These are phyloP conservation scores for Chlorodrepanis virens DNA, from an alignment of 2,113 vertebrate genomes.

Conservation along the genomic window DNA sequence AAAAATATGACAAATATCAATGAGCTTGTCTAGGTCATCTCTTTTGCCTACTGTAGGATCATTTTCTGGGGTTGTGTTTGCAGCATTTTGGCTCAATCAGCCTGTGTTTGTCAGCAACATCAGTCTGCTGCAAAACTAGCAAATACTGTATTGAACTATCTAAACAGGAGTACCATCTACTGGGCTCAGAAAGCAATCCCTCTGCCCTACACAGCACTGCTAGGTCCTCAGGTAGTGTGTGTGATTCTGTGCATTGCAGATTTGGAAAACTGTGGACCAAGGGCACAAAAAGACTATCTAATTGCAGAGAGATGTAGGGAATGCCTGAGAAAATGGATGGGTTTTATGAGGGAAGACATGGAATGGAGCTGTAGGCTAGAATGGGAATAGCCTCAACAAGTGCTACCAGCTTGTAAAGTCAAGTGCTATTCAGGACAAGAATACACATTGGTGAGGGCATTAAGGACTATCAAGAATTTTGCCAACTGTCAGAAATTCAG, in stretches of 20 bases:
- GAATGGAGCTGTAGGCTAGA: background rate
- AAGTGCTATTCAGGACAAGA: background rate
- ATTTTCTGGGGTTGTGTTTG: background rate
- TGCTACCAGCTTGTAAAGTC: background rate
- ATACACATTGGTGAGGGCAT: background rate
- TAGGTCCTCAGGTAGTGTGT: background rate
- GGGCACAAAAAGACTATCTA: rapidly evolving
- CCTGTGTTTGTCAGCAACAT: background rate
- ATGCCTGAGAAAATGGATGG: background rate
- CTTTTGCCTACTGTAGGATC: background rate
- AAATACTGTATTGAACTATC: slow-evolving; percentile 8
- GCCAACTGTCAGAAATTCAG: background rate
- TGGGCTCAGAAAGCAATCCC: slow-evolving; percentile 52
- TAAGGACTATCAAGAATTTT: background rate
- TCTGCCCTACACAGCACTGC: slow-evolving; percentile 34
- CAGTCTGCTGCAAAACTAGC: background rate
- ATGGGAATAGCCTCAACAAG: background rate
- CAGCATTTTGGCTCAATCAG: background rate
- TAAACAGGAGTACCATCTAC: slow-evolving; percentile 67
- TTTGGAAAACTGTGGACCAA: background rate
- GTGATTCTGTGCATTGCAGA: background rate
- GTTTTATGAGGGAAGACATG: background rate
- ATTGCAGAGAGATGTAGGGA: background rate
- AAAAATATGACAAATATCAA: background rate
- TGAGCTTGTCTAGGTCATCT: background rate